These are phyloP conservation scores for Protobothrops flavoviridis DNA, from an alignment of 2,113 vertebrate genomes.

Conservation along the genomic window DNA sequence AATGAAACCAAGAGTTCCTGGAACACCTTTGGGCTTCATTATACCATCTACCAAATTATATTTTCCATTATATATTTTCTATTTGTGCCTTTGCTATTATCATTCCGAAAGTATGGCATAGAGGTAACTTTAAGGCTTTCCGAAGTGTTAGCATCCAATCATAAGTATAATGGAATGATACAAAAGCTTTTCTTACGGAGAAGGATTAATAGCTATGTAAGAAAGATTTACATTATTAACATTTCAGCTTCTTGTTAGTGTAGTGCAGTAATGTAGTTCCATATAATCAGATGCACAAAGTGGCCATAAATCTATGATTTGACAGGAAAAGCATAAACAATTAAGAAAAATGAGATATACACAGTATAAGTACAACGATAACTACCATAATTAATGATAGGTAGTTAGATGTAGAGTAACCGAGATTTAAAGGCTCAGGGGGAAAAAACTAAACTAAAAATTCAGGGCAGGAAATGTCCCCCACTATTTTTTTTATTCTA, in stretches of 20 bases:
- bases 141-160: neutral
- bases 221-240: neutral
- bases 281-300: neutral
- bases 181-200: neutral
- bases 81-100: neutral
- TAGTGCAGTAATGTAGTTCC: neutral
- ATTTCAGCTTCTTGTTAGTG: neutral
- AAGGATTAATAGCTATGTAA: neutral
- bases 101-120: neutral
- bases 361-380: neutral
- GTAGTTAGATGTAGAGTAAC: neutral
- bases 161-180: neutral
- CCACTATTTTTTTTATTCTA: neutral
- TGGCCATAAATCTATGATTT: neutral
- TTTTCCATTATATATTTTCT: slow-evolving; percentile 5
- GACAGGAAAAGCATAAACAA: neutral
- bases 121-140: neutral
- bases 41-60: neutral
- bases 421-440: neutral
- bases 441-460: neutral
- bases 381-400: neutral
- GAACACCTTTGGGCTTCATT: neutral
- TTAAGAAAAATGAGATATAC: neutral
- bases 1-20: neutral
- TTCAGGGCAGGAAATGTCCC: neutral